These are phyloP conservation scores for Sinohyriopsis cumingii DNA, from an alignment of 2,888 invertebrate species.

Conservation along the genomic window DNA sequence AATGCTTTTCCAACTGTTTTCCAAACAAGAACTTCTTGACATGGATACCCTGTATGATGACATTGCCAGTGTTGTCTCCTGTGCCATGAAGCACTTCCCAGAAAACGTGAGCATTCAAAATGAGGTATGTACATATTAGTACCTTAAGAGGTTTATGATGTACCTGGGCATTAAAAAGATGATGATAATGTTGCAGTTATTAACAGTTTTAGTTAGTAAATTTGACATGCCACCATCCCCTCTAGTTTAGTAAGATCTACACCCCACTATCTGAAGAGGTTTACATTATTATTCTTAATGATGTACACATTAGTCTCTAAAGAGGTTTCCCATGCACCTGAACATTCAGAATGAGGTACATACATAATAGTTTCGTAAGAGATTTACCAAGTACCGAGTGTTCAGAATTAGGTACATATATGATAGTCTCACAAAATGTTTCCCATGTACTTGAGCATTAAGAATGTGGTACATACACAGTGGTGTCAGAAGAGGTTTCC, in stretches of 20 bases:
- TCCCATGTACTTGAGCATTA: constrained; percentile 41
- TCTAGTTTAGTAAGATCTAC: too few relatives aligned
- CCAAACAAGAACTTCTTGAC: constrained; percentile 33
- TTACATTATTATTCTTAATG: not conserved
- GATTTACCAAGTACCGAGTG: too few relatives aligned
- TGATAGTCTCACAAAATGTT: constrained; percentile 37
- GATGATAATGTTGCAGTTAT: too few relatives aligned
- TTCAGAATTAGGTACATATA: too few relatives aligned
- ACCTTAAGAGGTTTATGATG: too few relatives aligned
- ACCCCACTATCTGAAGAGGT: not conserved
- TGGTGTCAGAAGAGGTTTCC: too few relatives aligned
- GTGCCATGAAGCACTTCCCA: constrained; percentile 44
- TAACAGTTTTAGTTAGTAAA: too few relatives aligned
- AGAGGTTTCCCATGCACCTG: constrained; percentile 32
- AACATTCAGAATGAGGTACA: constrained; percentile 59
- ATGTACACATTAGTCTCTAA: constrained; percentile 26
- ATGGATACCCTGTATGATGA: constrained; percentile 31
- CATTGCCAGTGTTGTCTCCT: constrained; percentile 43
- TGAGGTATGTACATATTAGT: constrained; percentile 44
- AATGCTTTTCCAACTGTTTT: constrained; percentile 61
- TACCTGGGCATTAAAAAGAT: too few relatives aligned
- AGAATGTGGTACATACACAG: constrained; percentile 11
- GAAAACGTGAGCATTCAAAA: constrained; percentile 47
- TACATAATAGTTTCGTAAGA: not conserved
- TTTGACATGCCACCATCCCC: too few relatives aligned